Base-by-base conservation (phyloP, 2,113 vertebrate genomes). In the Lepidothrix coronata region DNA sequence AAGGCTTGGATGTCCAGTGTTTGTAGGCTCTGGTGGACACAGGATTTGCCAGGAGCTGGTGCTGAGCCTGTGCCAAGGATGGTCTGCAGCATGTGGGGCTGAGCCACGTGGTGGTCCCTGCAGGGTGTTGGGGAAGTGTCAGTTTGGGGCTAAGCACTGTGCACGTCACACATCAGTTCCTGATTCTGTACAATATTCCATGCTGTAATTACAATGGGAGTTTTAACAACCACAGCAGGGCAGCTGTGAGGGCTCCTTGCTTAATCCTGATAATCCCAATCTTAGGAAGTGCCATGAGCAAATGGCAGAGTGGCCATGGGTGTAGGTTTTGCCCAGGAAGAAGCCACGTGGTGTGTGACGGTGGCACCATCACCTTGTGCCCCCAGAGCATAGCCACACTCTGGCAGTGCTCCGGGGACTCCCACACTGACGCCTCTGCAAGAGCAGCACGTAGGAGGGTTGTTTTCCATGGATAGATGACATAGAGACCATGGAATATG, bases 51-150 rank as follows among this genome's bases (percentile, higher is more conserved):
- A 27, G 35, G 49, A 8, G 44, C 2, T 46, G 39, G 35, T 76
- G 63, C 62, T 16, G 70, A 72, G 79, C n/a, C 39, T 4, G n/a
- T 51, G 94, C 76, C 73, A 35, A 28, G 33, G 68, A 5, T 4
- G 14, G 15, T n/a, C 2, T 2, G 77, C 58, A 20, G 62, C 33
- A 12, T 0, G 17, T 11, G 86, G 43, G n/a, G 35, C 51, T 4
- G 0, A 21, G 48, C 2, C 2, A 9, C 35, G 8, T 1, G 0
- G 5, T 14, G 33, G 77, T 68, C 41, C 55, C 12, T 52, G 82
- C 6, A 3, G 1, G 2, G 17, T 5, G 20, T 16, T 4, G n/a
- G 70, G 61, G 25, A 31, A 23, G 79, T 83, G 27, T 61, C 65
- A 35, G 15, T 6, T 11, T 17, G 39, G 20, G 61, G 66, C 11